Conservation (phyloP, 2,888 invertebrate species). For the Homarus gammarus region DNA sequence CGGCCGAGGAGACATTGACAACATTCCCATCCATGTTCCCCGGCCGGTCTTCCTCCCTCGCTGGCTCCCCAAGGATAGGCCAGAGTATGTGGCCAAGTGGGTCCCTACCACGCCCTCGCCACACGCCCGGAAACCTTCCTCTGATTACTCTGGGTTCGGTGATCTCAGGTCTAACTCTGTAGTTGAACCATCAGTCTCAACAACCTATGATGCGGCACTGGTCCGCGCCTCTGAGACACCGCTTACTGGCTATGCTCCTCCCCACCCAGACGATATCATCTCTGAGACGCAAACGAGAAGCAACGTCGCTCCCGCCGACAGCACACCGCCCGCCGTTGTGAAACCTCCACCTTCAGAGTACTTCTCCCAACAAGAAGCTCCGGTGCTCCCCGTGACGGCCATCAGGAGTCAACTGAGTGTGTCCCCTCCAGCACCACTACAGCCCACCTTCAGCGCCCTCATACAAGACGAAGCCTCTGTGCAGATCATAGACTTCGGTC, state of each 20-base stretch:
- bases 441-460: constrained; percentile 20
- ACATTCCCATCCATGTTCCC: constrained; percentile 35
- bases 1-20: constrained; percentile 36
- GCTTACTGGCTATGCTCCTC: constrained; percentile 17
- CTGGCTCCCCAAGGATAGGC: constrained; percentile 41
- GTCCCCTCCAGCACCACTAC: background rate
- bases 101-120: constrained; percentile 50
- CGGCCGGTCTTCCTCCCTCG: constrained; percentile 51
- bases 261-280: constrained; percentile 24
- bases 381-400: constrained; percentile 6
- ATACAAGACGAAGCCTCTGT: constrained; percentile 1
- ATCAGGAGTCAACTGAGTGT: background rate
- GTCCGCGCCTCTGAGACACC: background rate
- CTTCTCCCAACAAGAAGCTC: background rate
- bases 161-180: constrained; percentile 23
- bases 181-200: background rate
- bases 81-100: constrained; percentile 53
- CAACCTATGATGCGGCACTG: background rate
- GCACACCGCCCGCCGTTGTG: background rate
- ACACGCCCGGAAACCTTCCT: background rate
- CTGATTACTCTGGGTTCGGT: constrained; percentile 18
- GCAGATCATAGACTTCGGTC: constrained; percentile 4
- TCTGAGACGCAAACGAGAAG: background rate
- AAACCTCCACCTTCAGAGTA: background rate
- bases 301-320: background rate